Conservation (phyloP, 2,888 invertebrate genomes). For the Pterostichus niger region DNA sequence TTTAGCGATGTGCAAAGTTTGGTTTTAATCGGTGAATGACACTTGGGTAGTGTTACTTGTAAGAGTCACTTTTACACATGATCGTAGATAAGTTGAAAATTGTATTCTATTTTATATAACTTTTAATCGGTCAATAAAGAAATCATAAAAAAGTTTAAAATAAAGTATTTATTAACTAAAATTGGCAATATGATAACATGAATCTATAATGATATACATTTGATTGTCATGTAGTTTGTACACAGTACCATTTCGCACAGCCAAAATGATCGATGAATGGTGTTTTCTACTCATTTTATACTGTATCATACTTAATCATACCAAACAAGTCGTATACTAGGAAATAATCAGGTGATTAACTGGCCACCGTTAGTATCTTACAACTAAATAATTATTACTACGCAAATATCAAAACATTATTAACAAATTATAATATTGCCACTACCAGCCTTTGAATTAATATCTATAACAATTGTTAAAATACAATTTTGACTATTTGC, state of each 20-base stretch:
- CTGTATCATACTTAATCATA: constrained; percentile 56
- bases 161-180: constrained; percentile 61
- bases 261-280: constrained; percentile 56
- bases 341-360: constrained; percentile 55
- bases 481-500: constrained; percentile 69
- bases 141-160: constrained; percentile 32
- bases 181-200: constrained; percentile 62
- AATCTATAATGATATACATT: constrained; percentile 38
- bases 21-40: no score
- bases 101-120: no score
- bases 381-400: constrained; percentile 52
- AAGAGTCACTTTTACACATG: no score
- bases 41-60: no score
- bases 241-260: constrained; percentile 63
- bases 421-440: constrained; percentile 74
- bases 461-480: constrained; percentile 65
- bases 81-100: no score
- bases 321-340: constrained; percentile 44
- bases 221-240: constrained; percentile 64
- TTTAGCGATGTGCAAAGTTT: no score
- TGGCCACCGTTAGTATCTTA: constrained; percentile 61
- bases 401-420: constrained; percentile 59
- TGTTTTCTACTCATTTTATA: constrained; percentile 37
- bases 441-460: constrained; percentile 74
- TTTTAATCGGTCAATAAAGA: no score